Evolutionary conservation across 2,888 invertebrate genomes (phyloP).

Genomic region (Tricholauxania praeusta): DNA sequence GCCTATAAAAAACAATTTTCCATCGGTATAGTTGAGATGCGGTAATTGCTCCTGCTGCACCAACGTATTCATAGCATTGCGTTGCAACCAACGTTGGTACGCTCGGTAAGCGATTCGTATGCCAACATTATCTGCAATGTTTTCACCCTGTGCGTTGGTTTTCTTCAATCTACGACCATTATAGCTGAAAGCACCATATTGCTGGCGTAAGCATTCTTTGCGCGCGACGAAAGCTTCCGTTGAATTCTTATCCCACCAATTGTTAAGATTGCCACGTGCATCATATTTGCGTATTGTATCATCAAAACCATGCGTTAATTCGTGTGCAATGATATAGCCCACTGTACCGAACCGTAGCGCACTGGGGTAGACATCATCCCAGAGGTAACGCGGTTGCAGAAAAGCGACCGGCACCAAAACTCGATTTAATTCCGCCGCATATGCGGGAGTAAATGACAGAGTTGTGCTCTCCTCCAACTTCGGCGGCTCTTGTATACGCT

Average conservation of each 20-base stretch:
- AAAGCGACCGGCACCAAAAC: slow-evolving; percentile 56
- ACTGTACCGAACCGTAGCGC: slow-evolving; percentile 60
- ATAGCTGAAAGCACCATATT: slow-evolving; percentile 52
- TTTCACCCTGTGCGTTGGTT: slow-evolving; percentile 54
- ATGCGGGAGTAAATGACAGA: slow-evolving; percentile 52
- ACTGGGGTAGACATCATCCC: slow-evolving; percentile 58
- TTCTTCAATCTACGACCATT: slow-evolving; percentile 47
- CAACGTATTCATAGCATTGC: slow-evolving; percentile 34
- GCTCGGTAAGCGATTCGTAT: slow-evolving; percentile 59
- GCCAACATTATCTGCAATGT: slow-evolving; percentile 64
- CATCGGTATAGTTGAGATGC: slow-evolving; percentile 51
- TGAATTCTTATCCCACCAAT: slow-evolving; percentile 59
- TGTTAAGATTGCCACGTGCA: slow-evolving; percentile 54
- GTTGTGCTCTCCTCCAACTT: slow-evolving; percentile 44
- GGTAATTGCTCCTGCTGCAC: slow-evolving; percentile 53
- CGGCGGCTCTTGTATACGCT: slow-evolving; percentile 48
- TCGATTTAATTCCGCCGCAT: slow-evolving; percentile 53
- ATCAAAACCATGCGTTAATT: slow-evolving; percentile 62
- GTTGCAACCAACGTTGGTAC: slow-evolving; percentile 56
- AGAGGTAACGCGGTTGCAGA: slow-evolving; percentile 60
- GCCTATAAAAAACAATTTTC: slow-evolving; percentile 62
- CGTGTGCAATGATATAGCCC: slow-evolving; percentile 61
- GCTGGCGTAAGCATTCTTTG: slow-evolving; percentile 57
- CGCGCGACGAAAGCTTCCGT: slow-evolving; percentile 52
- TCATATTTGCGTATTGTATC: slow-evolving; percentile 57